Evolutionary conservation across 2,113 vertebrate genomes (phyloP), one percentile per base, ranked within the genome.

Genomic region (Shinisaurus crocodilurus): DNA sequence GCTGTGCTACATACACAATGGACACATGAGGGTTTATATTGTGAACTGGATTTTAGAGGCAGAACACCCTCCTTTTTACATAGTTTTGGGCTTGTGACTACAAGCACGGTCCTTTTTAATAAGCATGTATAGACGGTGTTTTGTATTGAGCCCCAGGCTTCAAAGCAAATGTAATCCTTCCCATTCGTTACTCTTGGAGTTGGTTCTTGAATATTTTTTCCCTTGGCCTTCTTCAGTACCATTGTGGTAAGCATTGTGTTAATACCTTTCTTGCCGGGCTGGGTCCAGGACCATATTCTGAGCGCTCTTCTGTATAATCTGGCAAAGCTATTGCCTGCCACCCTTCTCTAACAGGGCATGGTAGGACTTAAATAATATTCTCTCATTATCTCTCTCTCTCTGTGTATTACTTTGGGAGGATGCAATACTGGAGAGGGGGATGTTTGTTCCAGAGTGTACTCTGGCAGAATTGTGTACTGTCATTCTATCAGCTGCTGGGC

Each of bases 351-450:
- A 0, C 65, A n/a, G 84, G 92, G 27, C 70, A 83, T 45, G 69
- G 70, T 77, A 2, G 85, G 89, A 83, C 0, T 81, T 85, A 48
- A 25, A 1, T 88, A 67, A 1, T 54, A 88, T 90, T 85, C 29
- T 48, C 80, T 63, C 54, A 8, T 50, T 18, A 13, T 60, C 57
- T 60, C 16, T 60, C 29, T 48, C 80, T 65, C 50, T 91, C 86
- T n/a, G 69, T 87, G 82, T 85, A 23, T 92, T 92, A 40, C 18
- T 88, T 6, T 83, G 85, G 32, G 23, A 89, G 40, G 88, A 29
- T 90, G 43, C 48, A 70, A 60, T 72, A 4, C 37, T 90, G 34
- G 48, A 40, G 48, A 65, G 32, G 65, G 77, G 45, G 77, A 4
- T 6, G 29, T 70, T 82, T 6, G 23, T 20, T 90, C 72, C 72